Base-by-base conservation (phyloP, 2,113 vertebrate genomes). In the Pachycephala philippinensis region DNA sequence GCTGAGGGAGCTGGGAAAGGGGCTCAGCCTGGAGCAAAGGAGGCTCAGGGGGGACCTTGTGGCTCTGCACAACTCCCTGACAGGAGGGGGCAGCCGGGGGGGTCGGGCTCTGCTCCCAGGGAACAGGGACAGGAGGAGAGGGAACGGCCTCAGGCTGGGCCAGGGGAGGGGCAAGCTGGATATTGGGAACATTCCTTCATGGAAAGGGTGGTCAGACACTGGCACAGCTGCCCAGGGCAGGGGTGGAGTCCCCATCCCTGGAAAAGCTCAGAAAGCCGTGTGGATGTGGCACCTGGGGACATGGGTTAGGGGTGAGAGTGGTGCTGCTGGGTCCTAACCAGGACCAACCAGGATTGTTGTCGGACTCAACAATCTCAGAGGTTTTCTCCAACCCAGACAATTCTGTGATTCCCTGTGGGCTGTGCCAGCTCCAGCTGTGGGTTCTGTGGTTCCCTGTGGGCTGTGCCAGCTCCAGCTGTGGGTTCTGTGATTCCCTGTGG, bases 161-260 rank as follows among this genome's bases (percentile, higher is more conserved):
- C 49, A 63, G 65, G 40, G 40, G 4, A 47, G 13, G 24, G 0
- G 2, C 24, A 45, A 30, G 5, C 0, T 47, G 57, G 16, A 22
- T 10, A 1, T 18, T 3, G 24, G 30, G 49, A 18, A 49, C 0
- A 31, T 56, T 42, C 4, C 26, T 26, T 1, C 1, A 3, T 18
- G 6, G 57, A 40, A 49, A 42, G 26, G 31, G 26, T 22, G 16
- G 2, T 49, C 42, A 35, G 42, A 20, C 56, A 0, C 2, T 31
- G 57, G 9, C 15, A 71, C 13, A 35, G 56, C 22, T 49, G 40
- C 30, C 27, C 19, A 39, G 44, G 64, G 42, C n/a, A n/a, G 13
- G 1, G 53, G 0, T 23, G 64, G 53, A 40, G 1, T 40, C 5
- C 35, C 64, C 13, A 31, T 27, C 4, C 14, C 35, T 57, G 42